Evolutionary conservation across 2,797 vertebrate genomes (phyloP).

Genomic region (Gymnodraco acuticeps): DNA sequence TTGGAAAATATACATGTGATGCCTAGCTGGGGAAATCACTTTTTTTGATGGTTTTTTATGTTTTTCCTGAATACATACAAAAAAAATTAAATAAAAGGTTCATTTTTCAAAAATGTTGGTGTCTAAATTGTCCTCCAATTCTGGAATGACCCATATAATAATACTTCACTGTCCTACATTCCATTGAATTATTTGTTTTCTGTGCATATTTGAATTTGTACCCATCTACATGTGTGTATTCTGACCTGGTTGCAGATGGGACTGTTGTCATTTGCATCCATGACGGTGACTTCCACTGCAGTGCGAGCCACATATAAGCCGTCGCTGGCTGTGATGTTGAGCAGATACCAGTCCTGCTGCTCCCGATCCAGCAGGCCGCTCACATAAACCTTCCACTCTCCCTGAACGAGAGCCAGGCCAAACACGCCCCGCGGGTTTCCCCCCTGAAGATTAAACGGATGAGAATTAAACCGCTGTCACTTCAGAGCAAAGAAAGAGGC

Average conservation of each 20-base stretch:
- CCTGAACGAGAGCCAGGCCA: slow-evolving; percentile 90
- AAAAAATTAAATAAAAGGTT: too few species aligned
- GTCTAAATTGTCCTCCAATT: too few species aligned
- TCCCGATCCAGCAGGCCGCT: slow-evolving; percentile 93
- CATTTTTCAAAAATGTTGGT: too few species aligned
- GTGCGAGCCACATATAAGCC: slow-evolving; percentile 91
- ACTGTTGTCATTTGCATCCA: slow-evolving; percentile 96
- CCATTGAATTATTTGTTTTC: slow-evolving; percentile 12
- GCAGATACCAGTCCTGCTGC: slow-evolving; percentile 92
- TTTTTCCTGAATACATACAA: too few species aligned
- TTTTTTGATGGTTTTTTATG: too few species aligned
- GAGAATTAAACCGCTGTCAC: neutral
- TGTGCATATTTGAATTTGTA: slow-evolving; percentile 14
- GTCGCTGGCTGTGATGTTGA: slow-evolving; percentile 96
- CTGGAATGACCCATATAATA: too few species aligned
- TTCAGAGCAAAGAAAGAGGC: neutral
- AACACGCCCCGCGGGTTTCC: slow-evolving; percentile 94
- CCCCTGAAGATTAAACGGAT: slow-evolving; percentile 81
- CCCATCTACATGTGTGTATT: slow-evolving; percentile 15
- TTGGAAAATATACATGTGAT: too few species aligned
- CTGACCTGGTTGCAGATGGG: slow-evolving; percentile 96
- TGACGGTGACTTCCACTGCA: slow-evolving; percentile 93
- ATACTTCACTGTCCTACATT: neutral
- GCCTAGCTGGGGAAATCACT: too few species aligned
- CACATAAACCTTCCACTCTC: slow-evolving; percentile 96